phyloP scores from a whole-genome alignment of 1,140 invertebrate genomes.

The Sesamia nonagrioides region DNA sequence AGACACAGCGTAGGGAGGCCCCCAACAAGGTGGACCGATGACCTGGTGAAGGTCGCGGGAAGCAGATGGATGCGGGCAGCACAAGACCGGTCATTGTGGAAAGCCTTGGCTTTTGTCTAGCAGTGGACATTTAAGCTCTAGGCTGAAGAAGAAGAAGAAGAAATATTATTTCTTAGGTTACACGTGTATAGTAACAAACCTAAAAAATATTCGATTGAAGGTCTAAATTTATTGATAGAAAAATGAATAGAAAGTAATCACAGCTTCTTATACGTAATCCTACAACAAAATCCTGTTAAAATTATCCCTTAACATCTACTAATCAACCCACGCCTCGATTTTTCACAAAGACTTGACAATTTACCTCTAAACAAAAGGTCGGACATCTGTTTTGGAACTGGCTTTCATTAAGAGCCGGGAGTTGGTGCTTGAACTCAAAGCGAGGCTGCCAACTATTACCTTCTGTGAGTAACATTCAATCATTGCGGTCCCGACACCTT shows the following conservation, averaged over 20 bases:
- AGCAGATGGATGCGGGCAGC: too few species aligned
- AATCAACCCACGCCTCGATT: constrained; percentile 24
- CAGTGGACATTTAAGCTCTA: too few species aligned
- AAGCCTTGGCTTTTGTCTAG: too few species aligned
- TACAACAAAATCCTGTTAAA: not conserved
- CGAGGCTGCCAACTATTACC: constrained; percentile 47
- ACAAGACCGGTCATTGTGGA: too few species aligned
- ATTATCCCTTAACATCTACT: not conserved
- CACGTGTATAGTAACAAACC: too few species aligned
- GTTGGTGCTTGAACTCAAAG: constrained; percentile 43
- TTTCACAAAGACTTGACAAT: constrained; percentile 40
- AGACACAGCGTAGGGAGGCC: too few species aligned
- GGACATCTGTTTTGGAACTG: constrained; percentile 50
- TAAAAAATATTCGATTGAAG: too few species aligned
- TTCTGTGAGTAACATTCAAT: constrained; percentile 34
- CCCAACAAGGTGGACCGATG: too few species aligned
- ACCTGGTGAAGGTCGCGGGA: too few species aligned
- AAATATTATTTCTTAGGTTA: too few species aligned
- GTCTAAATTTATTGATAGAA: not conserved
- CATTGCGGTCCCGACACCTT: constrained; percentile 42
- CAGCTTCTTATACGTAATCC: not conserved
- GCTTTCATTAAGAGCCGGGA: constrained; percentile 51
- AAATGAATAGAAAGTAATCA: not conserved
- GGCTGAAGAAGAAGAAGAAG: too few species aligned
- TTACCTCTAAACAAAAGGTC: constrained; percentile 52